These are phyloP conservation scores for Brachypalpus laphriformis DNA, from an alignment of 2,888 invertebrate species.

Conservation along the genomic window DNA sequence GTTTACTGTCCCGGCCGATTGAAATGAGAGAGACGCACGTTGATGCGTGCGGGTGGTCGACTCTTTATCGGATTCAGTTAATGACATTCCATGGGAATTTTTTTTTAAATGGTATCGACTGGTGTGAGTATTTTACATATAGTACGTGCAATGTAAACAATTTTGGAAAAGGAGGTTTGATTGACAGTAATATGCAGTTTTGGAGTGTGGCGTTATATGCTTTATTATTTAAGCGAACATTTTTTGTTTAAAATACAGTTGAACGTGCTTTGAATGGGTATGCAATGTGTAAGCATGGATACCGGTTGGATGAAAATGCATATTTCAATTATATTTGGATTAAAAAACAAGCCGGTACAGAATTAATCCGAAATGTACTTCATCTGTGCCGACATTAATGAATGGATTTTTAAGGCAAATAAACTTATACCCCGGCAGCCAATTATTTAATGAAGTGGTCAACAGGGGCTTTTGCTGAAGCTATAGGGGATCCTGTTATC, in stretches of 20 bases:
- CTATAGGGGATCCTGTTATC: too few relatives aligned
- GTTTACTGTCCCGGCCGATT: conserved; percentile 15
- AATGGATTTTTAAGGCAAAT: background rate
- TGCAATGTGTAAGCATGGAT: background rate
- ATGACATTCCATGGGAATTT: conserved; percentile 62
- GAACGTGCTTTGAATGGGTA: background rate
- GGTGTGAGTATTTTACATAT: background rate
- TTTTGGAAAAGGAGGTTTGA: background rate
- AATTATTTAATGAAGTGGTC: too few relatives aligned
- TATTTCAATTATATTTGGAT: background rate
- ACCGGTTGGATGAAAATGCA: background rate
- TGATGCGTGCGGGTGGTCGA: conserved; percentile 60
- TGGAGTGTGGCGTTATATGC: background rate
- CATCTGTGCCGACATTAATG: background rate
- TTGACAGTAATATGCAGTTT: background rate
- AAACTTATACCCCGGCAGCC: background rate
- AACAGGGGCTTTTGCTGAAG: too few relatives aligned
- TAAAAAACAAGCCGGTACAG: background rate
- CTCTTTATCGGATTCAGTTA: conserved; percentile 55
- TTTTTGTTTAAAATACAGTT: background rate
- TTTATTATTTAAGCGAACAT: background rate
- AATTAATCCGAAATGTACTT: background rate
- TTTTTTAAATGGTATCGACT: conserved; percentile 4
- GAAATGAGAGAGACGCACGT: conserved; percentile 50
- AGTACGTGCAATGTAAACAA: conserved; percentile 7